Evolutionary conservation across 2,888 invertebrate genomes (phyloP).

Genomic region (Barypeithes pellucidus): DNA sequence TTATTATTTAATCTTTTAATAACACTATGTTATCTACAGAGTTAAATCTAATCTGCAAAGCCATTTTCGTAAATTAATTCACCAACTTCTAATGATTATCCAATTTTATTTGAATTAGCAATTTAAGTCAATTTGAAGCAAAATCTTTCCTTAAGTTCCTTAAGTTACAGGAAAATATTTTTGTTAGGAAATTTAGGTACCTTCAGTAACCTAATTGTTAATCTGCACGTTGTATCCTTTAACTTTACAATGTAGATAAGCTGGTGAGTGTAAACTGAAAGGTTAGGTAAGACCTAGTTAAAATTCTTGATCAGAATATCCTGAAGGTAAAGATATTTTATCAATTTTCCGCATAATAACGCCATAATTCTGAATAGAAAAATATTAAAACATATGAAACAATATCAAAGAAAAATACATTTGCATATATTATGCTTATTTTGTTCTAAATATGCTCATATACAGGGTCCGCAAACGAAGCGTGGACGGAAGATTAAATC

Average conservation of each 20-base stretch:
- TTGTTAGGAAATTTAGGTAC: constrained; percentile 17
- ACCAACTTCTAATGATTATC: constrained; percentile 22
- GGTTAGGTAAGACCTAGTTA: too few relatives aligned
- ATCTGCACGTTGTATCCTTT: constrained; percentile 1
- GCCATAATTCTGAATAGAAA: too few relatives aligned
- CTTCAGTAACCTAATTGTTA: constrained; percentile 10
- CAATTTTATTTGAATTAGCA: constrained; percentile 29
- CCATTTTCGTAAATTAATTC: constrained; percentile 30
- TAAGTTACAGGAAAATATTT: constrained; percentile 23
- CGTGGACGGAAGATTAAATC: too few relatives aligned
- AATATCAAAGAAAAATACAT: too few relatives aligned
- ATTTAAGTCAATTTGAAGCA: constrained; percentile 26
- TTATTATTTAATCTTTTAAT: constrained; percentile 24
- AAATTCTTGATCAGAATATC: too few relatives aligned
- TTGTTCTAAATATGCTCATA: too few relatives aligned
- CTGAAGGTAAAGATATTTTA: too few relatives aligned
- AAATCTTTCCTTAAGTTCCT: constrained; percentile 18
- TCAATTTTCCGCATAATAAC: too few relatives aligned
- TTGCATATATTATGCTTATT: too few relatives aligned
- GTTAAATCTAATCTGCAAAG: constrained; percentile 22
- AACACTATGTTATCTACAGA: constrained; percentile 21
- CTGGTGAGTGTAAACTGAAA: neutral
- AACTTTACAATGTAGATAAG: neutral
- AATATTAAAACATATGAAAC: too few relatives aligned
- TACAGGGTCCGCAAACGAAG: too few relatives aligned